Base-by-base conservation (phyloP, 2,888 invertebrate genomes). In the Drosophila borealis region DNA sequence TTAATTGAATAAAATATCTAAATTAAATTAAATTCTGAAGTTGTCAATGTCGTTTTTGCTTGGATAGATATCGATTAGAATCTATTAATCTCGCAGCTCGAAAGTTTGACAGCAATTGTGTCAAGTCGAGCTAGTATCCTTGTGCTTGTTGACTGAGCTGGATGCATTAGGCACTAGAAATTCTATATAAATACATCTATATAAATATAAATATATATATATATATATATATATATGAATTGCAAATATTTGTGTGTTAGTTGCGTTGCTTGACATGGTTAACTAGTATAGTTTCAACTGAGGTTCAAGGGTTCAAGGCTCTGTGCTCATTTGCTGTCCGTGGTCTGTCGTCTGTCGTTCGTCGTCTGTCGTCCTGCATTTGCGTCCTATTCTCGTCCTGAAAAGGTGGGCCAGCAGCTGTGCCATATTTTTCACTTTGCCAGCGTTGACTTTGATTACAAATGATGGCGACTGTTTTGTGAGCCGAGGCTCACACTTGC, bases 391-490 rank as follows among this genome's bases (percentile, higher is more conserved):
- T 65, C 54, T 65, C 49, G 29, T 29, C 29, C 44, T 76, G 63
- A 72, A 29, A 75, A 72, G 77, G 73, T 74, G 71, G 71, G 41
- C 79, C 57, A 57, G 37, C 59, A 49, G 70, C 46, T 79, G 62
- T 75, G 78, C 54, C 57, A 64, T 63, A 70, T 73, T 66, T 65
- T 78, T 63, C 65, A 65, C 54, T 54, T 73, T 73, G 70, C 64
- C 72, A 54, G 59, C 70, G 68, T 63, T 81, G 80, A 78, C 77
- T 82, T 81, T 88, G 88, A 88, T 83, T 80, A 77, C 76, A 83
- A 85, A 77, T 88, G 81, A 88, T 79, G 74, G 80, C 63, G 70
- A 53, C 60, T 66, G 68, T 51, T 61, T 57, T 55, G 48, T 41
- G 45, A 49, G 50, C 39, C 49, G 44, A 54, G 60, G 34, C 55